Percentiles rank a stretch among this genome's conserved stretches.
Evolutionary conservation across 2,113 vertebrate genomes (phyloP).

Genomic region (Stigmatopora nigra): DNA sequence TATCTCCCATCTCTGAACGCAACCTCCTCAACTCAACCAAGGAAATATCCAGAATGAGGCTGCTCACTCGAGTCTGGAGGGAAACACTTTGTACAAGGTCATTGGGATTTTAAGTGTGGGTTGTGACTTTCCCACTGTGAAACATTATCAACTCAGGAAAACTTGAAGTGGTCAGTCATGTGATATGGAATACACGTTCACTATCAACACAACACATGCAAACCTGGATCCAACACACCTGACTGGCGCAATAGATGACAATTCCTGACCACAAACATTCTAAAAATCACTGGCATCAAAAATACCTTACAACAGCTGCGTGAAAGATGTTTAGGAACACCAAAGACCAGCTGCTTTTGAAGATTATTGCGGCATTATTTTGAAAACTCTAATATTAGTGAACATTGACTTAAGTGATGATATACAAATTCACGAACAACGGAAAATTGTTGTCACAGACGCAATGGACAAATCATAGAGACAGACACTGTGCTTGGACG

Average conservation of each 20-base stretch:
- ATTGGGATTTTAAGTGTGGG: conserved; percentile 22
- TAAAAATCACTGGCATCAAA: background rate
- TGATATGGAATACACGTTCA: background rate
- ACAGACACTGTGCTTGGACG: background rate
- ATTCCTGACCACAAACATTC: background rate
- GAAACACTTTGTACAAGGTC: conserved; percentile 45
- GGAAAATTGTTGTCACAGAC: background rate
- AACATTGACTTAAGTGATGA: background rate
- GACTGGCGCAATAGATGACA: background rate
- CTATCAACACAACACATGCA: conserved; percentile 7
- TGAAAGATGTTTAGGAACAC: background rate
- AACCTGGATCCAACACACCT: conserved; percentile 2
- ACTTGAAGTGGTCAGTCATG: conserved; percentile 1
- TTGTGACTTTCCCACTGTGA: conserved; percentile 30
- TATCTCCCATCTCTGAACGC: conserved; percentile 9
- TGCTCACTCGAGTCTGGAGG: conserved; percentile 50
- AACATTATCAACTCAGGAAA: conserved; percentile 1
- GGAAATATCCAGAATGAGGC: conserved; percentile 44
- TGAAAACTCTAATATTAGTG: background rate
- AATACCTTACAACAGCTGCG: background rate
- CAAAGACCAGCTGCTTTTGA: background rate
- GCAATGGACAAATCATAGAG: background rate
- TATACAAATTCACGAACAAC: background rate
- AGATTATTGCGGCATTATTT: background rate
- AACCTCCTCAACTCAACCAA: conserved; percentile 44